phyloP scores from a whole-genome alignment of 30 jellyfish, hydroid and myxozoan genomes.

The Chironex yamaguchii region DNA sequence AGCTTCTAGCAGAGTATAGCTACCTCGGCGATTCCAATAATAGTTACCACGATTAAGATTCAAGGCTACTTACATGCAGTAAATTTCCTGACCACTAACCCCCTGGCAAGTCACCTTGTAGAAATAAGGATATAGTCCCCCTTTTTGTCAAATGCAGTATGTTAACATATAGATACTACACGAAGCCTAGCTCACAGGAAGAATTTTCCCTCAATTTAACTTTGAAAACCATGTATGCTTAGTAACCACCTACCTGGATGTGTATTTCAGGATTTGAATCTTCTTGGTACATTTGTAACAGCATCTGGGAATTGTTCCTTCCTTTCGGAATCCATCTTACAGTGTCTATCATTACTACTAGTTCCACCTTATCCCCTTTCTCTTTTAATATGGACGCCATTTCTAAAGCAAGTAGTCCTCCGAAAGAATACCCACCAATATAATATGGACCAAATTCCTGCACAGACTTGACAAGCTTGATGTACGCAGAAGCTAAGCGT shows the following conservation, averaged over 20 bases:
- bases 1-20: too few relatives aligned
- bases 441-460: constrained; percentile 76
- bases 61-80: too few relatives aligned
- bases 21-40: too few relatives aligned
- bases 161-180: too few relatives aligned
- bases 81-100: too few relatives aligned
- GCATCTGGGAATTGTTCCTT: constrained; percentile 61
- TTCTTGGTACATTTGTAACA: constrained; percentile 52
- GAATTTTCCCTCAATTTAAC: too few relatives aligned
- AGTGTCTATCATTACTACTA: constrained; percentile 76
- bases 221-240: too few relatives aligned
- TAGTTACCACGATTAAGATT: too few relatives aligned
- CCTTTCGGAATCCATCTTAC: constrained; percentile 73
- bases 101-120: too few relatives aligned
- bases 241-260: constrained; percentile 59
- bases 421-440: constrained; percentile 75
- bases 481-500: constrained; percentile 63
- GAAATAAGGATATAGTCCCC: too few relatives aligned
- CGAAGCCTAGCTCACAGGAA: too few relatives aligned
- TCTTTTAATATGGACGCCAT: constrained; percentile 64
- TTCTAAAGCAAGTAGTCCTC: constrained; percentile 69
- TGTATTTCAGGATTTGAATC: constrained; percentile 25
- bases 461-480: constrained; percentile 9
- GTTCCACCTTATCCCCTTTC: constrained; percentile 57
- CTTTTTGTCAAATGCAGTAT: too few relatives aligned